Evolutionary conservation across 2,113 vertebrate genomes (phyloP).

Genomic region (Sorex araneus): DNA sequence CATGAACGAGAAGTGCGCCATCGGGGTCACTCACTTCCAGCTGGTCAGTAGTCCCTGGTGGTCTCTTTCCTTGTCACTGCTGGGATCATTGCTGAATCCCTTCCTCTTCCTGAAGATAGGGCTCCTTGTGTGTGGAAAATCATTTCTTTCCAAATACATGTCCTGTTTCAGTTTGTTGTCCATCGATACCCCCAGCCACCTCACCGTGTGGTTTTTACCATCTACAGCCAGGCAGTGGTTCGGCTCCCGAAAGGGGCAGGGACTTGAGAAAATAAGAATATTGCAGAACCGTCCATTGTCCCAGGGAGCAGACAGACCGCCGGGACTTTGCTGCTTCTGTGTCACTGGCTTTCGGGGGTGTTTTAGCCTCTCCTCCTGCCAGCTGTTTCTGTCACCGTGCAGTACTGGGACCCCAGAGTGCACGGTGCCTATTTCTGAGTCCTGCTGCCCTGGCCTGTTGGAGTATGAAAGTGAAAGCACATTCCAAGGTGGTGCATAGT

Average conservation of each 20-base stretch:
- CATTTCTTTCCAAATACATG: not conserved
- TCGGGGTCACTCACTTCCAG: constrained; percentile 99
- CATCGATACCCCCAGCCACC: too few species aligned
- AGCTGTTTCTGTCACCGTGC: not conserved
- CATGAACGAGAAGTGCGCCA: constrained; percentile 98
- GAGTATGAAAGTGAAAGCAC: not conserved
- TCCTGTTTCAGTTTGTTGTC: not conserved
- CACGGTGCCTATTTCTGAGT: not conserved
- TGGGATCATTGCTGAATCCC: not conserved
- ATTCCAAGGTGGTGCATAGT: not conserved
- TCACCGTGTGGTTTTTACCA: not conserved
- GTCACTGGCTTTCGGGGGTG: not conserved
- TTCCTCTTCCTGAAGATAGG: not conserved
- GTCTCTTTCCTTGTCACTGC: not conserved
- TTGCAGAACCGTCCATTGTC: too few species aligned
- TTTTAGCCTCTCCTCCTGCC: not conserved
- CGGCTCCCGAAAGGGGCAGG: not conserved
- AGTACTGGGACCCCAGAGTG: not conserved
- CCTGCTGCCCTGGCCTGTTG: constrained; percentile 16
- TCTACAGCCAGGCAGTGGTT: not conserved
- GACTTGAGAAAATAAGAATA: not conserved
- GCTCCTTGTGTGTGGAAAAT: not conserved
- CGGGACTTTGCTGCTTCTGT: not conserved
- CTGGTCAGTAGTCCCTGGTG: constrained; percentile 90
- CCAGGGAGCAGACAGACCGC: not conserved